These are phyloP conservation scores for Tiliacea aurago DNA, from an alignment of 2,888 invertebrate genomes.

Conservation along the genomic window DNA sequence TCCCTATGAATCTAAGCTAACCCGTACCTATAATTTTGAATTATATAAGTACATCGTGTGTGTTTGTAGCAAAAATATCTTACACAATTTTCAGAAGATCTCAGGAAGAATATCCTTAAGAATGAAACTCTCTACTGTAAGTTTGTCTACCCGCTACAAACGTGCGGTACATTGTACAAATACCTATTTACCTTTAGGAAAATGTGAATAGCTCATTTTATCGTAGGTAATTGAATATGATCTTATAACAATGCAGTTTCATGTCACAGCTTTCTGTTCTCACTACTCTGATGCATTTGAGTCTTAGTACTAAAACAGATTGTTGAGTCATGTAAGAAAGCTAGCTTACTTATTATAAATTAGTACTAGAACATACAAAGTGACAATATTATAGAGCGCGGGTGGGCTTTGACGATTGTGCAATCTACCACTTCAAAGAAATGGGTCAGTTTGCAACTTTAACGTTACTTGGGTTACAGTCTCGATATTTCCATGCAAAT, in stretches of 20 bases:
- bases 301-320: constrained; percentile 3
- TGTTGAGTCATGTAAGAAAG: constrained; percentile 2
- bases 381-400: constrained; percentile 75
- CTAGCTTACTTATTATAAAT: constrained; percentile 24
- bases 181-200: neutral
- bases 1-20: neutral
- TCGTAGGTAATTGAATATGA: neutral
- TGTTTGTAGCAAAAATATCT: neutral
- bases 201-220: neutral
- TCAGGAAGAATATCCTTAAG: neutral
- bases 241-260: neutral
- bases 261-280: neutral
- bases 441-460: constrained; percentile 45
- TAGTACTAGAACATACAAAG: constrained; percentile 40
- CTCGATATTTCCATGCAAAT: constrained; percentile 56
- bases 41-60: neutral
- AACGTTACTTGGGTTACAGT: constrained; percentile 43
- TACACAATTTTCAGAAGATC: neutral
- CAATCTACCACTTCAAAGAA: constrained; percentile 58
- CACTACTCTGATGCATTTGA: constrained; percentile 1
- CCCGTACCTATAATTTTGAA: no score
- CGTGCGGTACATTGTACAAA: neutral
- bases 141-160: neutral
- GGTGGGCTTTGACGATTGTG: constrained; percentile 82
- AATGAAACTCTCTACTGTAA: neutral